A percentile compares a stretch with the other conserved stretches of the same genome.
Evolutionary conservation across 1,140 invertebrate genomes (phyloP).

Genomic region (Drosophila kurseongensis): DNA sequence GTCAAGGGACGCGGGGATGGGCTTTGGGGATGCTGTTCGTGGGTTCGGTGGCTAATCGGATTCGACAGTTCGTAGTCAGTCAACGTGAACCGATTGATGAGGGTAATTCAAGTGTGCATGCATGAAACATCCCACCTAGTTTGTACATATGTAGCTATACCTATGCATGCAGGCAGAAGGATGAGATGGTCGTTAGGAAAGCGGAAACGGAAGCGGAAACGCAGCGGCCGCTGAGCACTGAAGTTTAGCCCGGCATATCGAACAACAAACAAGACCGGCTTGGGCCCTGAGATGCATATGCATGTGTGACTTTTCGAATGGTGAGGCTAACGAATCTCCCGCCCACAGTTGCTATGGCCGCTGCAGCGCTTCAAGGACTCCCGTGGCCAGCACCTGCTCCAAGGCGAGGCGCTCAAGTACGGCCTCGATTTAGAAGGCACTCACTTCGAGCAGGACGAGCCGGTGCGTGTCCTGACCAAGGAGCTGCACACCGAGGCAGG

Average conservation of each 20-base stretch:
- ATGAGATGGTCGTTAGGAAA: conserved; percentile 44
- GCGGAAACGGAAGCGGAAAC: conserved; percentile 55
- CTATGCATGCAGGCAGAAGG: conserved; percentile 2
- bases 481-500: conserved; percentile 57
- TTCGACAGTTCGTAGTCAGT: conserved; percentile 71
- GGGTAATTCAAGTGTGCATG: conserved; percentile 70
- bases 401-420: conserved; percentile 71
- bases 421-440: conserved; percentile 69
- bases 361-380: conserved; percentile 89
- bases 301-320: conserved; percentile 12
- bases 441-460: conserved; percentile 75
- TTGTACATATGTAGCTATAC: conserved; percentile 5
- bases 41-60: conserved; percentile 68
- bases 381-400: conserved; percentile 86
- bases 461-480: conserved; percentile 48
- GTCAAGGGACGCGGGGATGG: too few species aligned
- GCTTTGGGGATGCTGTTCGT: neutral
- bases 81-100: conserved; percentile 77
- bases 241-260: conserved; percentile 57
- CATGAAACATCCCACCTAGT: conserved; percentile 46
- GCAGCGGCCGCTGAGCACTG: conserved; percentile 32
- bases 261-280: conserved; percentile 27
- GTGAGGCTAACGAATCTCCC: conserved; percentile 30
- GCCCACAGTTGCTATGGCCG: conserved; percentile 88
- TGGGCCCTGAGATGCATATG: conserved; percentile 6